A percentile compares a stretch with the other conserved stretches of the same genome.
Conservation (phyloP, 2,888 invertebrate species). For the Hydraecia micacea region DNA sequence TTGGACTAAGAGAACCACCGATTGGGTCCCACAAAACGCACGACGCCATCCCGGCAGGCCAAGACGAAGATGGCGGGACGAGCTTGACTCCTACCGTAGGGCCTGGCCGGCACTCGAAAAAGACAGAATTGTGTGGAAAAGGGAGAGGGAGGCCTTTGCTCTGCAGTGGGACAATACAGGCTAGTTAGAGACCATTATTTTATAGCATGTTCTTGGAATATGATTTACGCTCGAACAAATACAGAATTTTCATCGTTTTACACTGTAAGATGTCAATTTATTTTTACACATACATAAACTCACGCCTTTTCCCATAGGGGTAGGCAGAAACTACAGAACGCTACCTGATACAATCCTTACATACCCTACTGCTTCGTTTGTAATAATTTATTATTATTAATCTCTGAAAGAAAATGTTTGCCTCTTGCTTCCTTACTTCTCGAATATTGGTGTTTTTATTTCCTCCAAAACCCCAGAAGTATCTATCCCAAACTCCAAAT, state of each 20-base stretch:
- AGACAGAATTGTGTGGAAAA: too few relatives aligned
- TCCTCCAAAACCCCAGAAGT: not conserved
- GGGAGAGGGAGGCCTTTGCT: too few relatives aligned
- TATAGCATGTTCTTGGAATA: not conserved
- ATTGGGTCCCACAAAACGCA: too few relatives aligned
- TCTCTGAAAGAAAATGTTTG: not conserved
- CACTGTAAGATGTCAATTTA: not conserved
- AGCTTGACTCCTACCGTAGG: too few relatives aligned
- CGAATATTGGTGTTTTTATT: not conserved
- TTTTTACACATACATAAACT: not conserved
- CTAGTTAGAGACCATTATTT: too few relatives aligned
- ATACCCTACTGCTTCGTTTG: not conserved
- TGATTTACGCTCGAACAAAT: not conserved
- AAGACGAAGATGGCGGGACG: too few relatives aligned
- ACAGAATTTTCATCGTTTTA: not conserved
- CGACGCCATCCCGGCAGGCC: too few relatives aligned
- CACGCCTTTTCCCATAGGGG: not conserved
- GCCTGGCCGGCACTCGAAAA: too few relatives aligned
- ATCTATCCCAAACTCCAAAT: not conserved
- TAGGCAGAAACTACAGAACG: not conserved
- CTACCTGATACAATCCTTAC: not conserved
- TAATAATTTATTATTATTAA: not conserved
- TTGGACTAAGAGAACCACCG: too few relatives aligned
- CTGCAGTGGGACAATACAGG: too few relatives aligned
- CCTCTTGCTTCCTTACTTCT: not conserved